A percentile compares a stretch with the other conserved stretches of the same genome.
Evolutionary conservation across 2,797 vertebrate species (phyloP).

Genomic region (Mergus octosetaceus): DNA sequence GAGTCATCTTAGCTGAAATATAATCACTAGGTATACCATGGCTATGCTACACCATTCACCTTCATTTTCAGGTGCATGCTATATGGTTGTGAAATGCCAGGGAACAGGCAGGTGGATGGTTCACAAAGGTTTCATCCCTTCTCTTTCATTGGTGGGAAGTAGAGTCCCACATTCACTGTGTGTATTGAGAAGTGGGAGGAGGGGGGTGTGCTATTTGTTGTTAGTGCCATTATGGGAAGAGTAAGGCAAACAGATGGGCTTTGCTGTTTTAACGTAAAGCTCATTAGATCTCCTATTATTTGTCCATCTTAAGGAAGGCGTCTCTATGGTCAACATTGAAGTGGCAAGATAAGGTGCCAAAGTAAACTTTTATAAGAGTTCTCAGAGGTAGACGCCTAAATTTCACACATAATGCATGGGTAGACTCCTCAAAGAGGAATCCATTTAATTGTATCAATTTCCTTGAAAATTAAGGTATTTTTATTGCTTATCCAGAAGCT

Average conservation of each 20-base stretch:
- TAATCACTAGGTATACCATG: neutral
- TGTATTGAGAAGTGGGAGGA: neutral
- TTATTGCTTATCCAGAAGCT: neutral
- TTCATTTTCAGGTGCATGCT: neutral
- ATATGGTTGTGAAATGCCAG: neutral
- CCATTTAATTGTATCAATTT: neutral
- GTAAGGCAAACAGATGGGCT: neutral
- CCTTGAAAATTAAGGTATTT: neutral
- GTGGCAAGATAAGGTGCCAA: neutral
- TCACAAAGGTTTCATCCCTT: neutral
- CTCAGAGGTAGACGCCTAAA: neutral
- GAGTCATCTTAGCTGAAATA: conserved; percentile 19
- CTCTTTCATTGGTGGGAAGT: neutral
- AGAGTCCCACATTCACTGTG: neutral
- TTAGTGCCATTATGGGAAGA: neutral
- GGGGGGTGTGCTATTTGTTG: neutral
- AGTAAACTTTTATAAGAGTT: neutral
- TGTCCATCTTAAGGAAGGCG: neutral
- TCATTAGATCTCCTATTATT: neutral
- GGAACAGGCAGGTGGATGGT: neutral
- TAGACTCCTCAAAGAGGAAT: neutral
- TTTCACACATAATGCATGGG: neutral
- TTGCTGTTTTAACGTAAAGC: neutral
- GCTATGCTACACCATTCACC: neutral
- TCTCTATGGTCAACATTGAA: neutral